Evolutionary conservation across 2,113 vertebrate species (phyloP).

Genomic region (Nyctibius bracteatus): DNA sequence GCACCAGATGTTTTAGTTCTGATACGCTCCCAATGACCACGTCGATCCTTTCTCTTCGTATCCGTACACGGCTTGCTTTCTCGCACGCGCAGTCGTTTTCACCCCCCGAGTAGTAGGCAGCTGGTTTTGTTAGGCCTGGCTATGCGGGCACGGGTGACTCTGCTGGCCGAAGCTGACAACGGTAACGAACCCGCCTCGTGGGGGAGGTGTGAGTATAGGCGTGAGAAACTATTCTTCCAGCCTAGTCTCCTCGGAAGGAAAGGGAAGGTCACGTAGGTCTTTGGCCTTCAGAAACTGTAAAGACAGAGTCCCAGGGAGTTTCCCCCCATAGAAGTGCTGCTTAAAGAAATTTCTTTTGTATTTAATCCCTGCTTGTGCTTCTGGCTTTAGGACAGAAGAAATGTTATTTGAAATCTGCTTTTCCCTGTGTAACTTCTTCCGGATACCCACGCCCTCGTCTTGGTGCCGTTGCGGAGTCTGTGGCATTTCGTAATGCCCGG

Average conservation of each 20-base stretch:
- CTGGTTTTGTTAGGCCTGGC: not conserved
- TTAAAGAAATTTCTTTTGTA: not conserved
- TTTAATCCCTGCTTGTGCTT: not conserved
- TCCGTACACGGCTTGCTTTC: not conserved
- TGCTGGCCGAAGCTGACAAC: not conserved
- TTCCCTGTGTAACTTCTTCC: not conserved
- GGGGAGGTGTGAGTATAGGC: not conserved
- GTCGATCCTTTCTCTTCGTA: not conserved
- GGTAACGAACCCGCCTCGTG: fast-evolving
- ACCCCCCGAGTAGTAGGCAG: not conserved
- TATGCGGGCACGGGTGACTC: fast-evolving
- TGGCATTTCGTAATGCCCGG: not conserved
- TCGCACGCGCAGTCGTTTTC: fast-evolving
- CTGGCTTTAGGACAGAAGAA: not conserved
- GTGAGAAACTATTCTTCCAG: not conserved
- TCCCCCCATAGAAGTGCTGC: not conserved
- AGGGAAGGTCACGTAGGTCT: not conserved
- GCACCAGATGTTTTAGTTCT: not conserved
- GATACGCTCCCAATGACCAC: fast-evolving
- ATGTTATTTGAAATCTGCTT: not conserved
- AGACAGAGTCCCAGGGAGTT: not conserved
- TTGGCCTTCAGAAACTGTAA: not conserved
- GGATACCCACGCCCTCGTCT: not conserved
- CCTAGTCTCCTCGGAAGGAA: not conserved
- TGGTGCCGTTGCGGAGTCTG: fast-evolving